phyloP scores from a whole-genome alignment of 1,140 invertebrate species.

The Cydia splendana region DNA sequence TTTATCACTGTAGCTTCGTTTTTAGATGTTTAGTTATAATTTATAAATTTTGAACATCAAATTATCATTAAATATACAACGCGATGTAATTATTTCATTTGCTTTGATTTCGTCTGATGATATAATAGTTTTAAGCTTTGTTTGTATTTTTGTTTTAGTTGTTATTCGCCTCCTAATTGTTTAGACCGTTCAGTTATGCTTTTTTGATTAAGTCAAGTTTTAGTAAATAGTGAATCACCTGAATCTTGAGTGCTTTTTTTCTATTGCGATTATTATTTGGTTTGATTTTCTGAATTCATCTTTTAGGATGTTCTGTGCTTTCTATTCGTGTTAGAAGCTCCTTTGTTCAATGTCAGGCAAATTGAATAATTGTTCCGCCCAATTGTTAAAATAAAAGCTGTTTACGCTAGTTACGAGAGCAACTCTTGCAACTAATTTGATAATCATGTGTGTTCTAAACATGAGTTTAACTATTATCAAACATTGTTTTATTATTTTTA shows the following conservation, averaged over 20 bases:
- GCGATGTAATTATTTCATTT: background rate
- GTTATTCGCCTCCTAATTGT: background rate
- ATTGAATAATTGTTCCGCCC: background rate
- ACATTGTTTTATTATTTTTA: conserved; percentile 5
- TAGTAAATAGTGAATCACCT: background rate
- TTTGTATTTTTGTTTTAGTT: background rate
- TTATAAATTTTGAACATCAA: background rate
- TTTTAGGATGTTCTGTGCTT: background rate
- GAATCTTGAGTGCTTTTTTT: background rate
- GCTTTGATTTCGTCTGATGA: background rate
- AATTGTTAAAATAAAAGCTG: background rate
- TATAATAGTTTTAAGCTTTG: background rate
- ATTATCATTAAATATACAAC: no score
- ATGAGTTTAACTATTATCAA: conserved; percentile 3
- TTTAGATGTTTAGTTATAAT: conserved; percentile 5
- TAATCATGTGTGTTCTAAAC: background rate
- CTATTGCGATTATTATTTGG: background rate
- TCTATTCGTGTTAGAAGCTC: background rate
- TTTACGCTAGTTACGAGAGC: background rate
- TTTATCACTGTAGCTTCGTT: background rate
- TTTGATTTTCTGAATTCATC: background rate
- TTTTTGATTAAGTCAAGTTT: background rate
- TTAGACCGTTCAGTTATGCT: background rate
- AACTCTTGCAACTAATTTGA: background rate
- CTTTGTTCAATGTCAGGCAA: background rate